phyloP scores from a whole-genome alignment of 2,113 vertebrate genomes.

The Aspiorhynchus laticeps region DNA sequence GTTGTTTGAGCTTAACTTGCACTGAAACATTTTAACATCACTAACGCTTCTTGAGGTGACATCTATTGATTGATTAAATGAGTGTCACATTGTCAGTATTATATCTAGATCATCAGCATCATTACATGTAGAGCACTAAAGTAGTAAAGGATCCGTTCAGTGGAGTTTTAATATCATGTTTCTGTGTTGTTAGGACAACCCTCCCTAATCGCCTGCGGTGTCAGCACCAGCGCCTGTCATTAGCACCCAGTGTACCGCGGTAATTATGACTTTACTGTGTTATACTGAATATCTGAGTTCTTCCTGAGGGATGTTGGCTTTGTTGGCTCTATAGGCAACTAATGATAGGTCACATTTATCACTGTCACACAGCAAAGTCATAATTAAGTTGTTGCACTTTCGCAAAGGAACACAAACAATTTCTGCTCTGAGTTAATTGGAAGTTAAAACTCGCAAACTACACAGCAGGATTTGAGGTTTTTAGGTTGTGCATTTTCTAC shows the following conservation, averaged over 20 bases:
- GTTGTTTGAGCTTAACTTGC: background rate
- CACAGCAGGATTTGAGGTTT: background rate
- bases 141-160: background rate
- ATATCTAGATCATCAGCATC: too few relatives aligned
- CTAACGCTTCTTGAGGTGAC: background rate
- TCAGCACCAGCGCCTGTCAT: background rate
- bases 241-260: background rate
- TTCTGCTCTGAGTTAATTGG: background rate
- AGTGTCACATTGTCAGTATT: background rate
- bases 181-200: background rate
- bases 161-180: background rate
- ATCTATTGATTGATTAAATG: background rate
- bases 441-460: constrained; percentile 9
- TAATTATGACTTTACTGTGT: constrained; percentile 25
- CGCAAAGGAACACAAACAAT: background rate
- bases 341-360: constrained; percentile 36
- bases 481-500: background rate
- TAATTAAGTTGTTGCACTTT: constrained; percentile 30
- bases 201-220: background rate
- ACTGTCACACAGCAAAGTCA: constrained; percentile 1
- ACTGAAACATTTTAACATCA: background rate
- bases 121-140: background rate
- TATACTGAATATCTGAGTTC: constrained; percentile 6
- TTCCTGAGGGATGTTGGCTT: background rate
- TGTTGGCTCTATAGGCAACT: constrained; percentile 19